These are phyloP conservation scores for Petrosia ficiformis DNA, from an alignment of 37 sponge, comb jelly and placozoan genomes.

Conservation along the genomic window DNA sequence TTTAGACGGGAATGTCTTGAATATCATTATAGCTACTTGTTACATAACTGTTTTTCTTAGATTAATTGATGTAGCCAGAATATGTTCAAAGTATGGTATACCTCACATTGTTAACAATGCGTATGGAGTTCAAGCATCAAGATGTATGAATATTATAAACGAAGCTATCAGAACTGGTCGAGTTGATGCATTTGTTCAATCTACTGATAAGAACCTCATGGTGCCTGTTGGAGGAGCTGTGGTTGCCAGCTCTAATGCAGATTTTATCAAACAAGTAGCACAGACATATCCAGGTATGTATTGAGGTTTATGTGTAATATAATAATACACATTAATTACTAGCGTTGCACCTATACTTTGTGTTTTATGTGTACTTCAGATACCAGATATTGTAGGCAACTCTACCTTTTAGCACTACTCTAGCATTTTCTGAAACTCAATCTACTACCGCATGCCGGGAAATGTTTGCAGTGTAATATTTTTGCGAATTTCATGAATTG, in stretches of 20 bases:
- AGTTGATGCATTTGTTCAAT: constrained; percentile 94
- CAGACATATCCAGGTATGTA: constrained; percentile 90
- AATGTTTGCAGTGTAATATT: no score
- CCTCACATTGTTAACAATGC: constrained; percentile 98
- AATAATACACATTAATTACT: neutral
- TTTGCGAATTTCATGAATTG: no score
- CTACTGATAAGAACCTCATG: constrained; percentile 96
- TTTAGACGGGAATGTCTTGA: neutral
- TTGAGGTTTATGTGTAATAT: neutral
- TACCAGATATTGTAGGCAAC: no score
- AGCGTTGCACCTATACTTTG: neutral
- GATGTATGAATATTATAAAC: constrained; percentile 30
- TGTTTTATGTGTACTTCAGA: no score
- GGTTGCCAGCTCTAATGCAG: constrained; percentile 64
- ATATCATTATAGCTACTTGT: neutral
- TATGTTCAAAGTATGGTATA: constrained; percentile 63
- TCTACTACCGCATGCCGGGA: no score
- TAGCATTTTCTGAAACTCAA: no score
- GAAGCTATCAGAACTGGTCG: constrained; percentile 77
- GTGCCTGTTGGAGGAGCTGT: constrained; percentile 97
- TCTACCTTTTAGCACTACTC: no score
- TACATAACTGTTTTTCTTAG: constrained; percentile 29
- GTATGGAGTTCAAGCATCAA: constrained; percentile 93
- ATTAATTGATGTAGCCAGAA: constrained; percentile 62
- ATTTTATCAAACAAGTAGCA: constrained; percentile 62